These are phyloP conservation scores for Bryconaethiops microstoma DNA, from an alignment of 2,797 vertebrate species.

Conservation along the genomic window DNA sequence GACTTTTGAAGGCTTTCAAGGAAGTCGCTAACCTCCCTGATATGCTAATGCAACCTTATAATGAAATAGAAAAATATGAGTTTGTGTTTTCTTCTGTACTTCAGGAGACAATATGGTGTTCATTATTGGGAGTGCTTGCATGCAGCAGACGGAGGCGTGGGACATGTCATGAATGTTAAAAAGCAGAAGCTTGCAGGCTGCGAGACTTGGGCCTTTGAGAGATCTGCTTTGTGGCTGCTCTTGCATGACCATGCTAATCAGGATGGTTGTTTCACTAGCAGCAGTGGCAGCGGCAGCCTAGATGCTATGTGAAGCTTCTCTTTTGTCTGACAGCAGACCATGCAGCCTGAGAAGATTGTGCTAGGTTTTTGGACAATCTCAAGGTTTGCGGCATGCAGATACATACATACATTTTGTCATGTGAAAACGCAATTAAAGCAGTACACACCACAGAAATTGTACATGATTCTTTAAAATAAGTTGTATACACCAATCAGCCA, in stretches of 20 bases:
- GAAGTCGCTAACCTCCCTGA: constrained; percentile 24
- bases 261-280: constrained; percentile 1
- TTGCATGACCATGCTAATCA: constrained; percentile 29
- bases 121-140: constrained; percentile 13
- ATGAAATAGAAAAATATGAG: constrained; percentile 37
- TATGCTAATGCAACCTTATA: constrained; percentile 48
- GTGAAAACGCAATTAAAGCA: no score
- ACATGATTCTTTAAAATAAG: no score
- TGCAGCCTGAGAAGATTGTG: background rate
- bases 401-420: background rate
- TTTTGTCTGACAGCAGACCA: background rate
- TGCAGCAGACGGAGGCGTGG: constrained; percentile 21
- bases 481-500: no score
- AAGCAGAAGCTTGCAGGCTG: background rate
- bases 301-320: background rate
- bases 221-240: constrained; percentile 24
- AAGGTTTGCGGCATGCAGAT: background rate
- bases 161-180: constrained; percentile 38
- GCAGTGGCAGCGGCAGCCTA: background rate
- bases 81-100: constrained; percentile 26
- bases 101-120: constrained; percentile 20
- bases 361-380: background rate
- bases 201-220: constrained; percentile 18
- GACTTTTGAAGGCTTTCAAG: background rate
- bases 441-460: no score